Base-by-base conservation (phyloP, 2,888 invertebrate species). In the Creontiades dilutus region DNA sequence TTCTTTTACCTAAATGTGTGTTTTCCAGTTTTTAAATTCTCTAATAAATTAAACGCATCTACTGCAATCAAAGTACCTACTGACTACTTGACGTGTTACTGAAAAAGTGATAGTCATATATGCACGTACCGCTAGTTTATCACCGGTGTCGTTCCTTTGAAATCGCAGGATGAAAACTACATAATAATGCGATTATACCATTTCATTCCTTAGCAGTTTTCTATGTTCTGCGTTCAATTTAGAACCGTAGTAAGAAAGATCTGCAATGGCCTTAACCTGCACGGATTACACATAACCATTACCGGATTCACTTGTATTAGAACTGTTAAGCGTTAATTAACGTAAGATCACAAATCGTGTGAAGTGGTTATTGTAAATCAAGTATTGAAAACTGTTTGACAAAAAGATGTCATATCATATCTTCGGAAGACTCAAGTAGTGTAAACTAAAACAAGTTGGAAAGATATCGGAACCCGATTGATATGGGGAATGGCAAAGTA, bases 371-470 rank as follows among this genome's bases (percentile, higher is more conserved):
- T 57, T 16, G 37, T 37, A 37, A 16, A 16, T 16, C 57, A 57
- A 52, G 57, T n/a, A 16, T 14, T 57, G 57, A 16, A 57, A 57
- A 57, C 57, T 2, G 37, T 16, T 57, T n/a, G n/a, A 57, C 16
- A 57, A 57, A n/a, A n/a, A 9, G 23, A 68, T 9, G 68, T 23
- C 68, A 11, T 23, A 23, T 9, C 68, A 68, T 19, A 68, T 68
- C 23, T 23, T 68, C 19, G 68, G 68, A 68, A 68, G 68, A 68
- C 68, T 68, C 23, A 23, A 68, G 68, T 68, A 23, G 23, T 68
- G 68, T 68, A 68, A 68, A 68, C 68, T 68, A 68, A 68, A 68
- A 68, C 68, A 68, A 68, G 19, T 68, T 68, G 23, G 23, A 23
- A 23, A 68, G 68, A 12, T 68, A 61, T 61, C 19, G 61, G 7